phyloP scores from a whole-genome alignment of 2,888 invertebrate genomes.

The Mechanitis messenoides region DNA sequence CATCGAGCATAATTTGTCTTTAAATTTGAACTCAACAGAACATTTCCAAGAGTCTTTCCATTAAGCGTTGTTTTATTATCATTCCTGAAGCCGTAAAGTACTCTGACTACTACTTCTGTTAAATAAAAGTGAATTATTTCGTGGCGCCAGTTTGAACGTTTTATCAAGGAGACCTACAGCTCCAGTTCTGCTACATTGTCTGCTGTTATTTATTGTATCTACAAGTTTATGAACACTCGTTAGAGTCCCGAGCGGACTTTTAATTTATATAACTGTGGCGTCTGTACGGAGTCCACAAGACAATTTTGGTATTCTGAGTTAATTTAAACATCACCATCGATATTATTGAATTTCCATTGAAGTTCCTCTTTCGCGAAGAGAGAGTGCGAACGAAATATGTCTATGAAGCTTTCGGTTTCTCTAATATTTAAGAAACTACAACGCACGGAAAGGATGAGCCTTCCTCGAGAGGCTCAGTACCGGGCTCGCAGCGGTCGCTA shows the following conservation, averaged over 20 bases:
- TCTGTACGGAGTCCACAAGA: slow-evolving; percentile 44
- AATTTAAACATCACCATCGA: too few relatives aligned
- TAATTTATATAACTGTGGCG: slow-evolving; percentile 45
- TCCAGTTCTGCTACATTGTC: slow-evolving; percentile 49
- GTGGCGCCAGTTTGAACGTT: slow-evolving; percentile 41
- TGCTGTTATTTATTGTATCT: slow-evolving; percentile 53
- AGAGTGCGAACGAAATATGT: slow-evolving; percentile 11
- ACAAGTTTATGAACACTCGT: slow-evolving; percentile 51
- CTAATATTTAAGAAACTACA: slow-evolving; percentile 10
- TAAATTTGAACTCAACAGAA: slow-evolving; percentile 33
- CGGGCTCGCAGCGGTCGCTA: slow-evolving; percentile 54
- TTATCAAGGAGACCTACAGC: slow-evolving; percentile 53
- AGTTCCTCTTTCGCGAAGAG: background rate
- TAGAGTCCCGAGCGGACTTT: slow-evolving; percentile 47
- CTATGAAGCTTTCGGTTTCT: slow-evolving; percentile 19
- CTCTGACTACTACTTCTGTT: slow-evolving; percentile 51
- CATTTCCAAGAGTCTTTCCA: slow-evolving; percentile 41
- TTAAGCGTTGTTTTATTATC: slow-evolving; percentile 54
- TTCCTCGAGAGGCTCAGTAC: slow-evolving; percentile 46
- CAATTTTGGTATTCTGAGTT: slow-evolving; percentile 28
- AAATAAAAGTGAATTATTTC: slow-evolving; percentile 58
- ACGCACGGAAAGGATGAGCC: slow-evolving; percentile 43
- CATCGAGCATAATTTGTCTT: slow-evolving; percentile 28
- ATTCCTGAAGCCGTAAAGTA: slow-evolving; percentile 47
- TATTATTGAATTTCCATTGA: too few relatives aligned